Percentiles rank a stretch among this genome's conserved stretches.
Conservation (phyloP, 1,140 invertebrate species). For the Drosophila nigromelanica region DNA sequence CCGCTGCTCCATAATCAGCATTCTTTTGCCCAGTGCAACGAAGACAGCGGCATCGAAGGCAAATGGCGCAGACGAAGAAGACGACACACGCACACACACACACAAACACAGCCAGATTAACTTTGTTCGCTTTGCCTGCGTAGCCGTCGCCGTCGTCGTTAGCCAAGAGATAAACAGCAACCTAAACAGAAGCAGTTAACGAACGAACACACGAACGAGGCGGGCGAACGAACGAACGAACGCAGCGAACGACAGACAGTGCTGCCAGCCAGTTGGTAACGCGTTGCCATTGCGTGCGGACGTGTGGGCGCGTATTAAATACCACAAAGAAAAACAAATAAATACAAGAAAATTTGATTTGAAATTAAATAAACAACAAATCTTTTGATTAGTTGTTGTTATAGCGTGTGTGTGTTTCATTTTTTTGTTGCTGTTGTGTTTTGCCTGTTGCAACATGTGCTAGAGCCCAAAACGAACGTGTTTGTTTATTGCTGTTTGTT, state of each 20-base stretch:
- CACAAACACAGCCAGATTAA: conserved; percentile 36
- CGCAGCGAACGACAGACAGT: conserved; percentile 5
- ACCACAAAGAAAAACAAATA: not conserved
- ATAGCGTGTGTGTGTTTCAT: not conserved
- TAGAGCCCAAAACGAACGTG: not conserved
- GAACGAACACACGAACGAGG: conserved; percentile 1
- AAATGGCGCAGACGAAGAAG: conserved; percentile 27
- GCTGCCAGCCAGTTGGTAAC: conserved; percentile 35
- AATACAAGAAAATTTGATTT: not conserved
- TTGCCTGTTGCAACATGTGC: conserved; percentile 16
- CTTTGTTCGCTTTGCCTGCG: conserved; percentile 21
- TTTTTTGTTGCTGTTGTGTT: conserved; percentile 5
- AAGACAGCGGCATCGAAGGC: conserved; percentile 17
- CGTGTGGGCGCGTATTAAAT: conserved; percentile 20
- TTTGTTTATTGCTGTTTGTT: conserved; percentile 4
- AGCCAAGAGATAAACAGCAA: conserved; percentile 41
- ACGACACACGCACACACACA: conserved; percentile 7
- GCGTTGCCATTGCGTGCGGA: conserved; percentile 51
- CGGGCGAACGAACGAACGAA: conserved; percentile 1
- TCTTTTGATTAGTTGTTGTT: conserved; percentile 1
- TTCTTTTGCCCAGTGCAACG: conserved; percentile 46
- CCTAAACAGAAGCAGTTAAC: conserved; percentile 16
- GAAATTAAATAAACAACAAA: not conserved
- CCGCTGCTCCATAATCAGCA: conserved; percentile 15
- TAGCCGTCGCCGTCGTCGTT: not conserved